Base-by-base conservation (phyloP, 1,140 invertebrate genomes). In the Trachymyrmex cornetzi region DNA sequence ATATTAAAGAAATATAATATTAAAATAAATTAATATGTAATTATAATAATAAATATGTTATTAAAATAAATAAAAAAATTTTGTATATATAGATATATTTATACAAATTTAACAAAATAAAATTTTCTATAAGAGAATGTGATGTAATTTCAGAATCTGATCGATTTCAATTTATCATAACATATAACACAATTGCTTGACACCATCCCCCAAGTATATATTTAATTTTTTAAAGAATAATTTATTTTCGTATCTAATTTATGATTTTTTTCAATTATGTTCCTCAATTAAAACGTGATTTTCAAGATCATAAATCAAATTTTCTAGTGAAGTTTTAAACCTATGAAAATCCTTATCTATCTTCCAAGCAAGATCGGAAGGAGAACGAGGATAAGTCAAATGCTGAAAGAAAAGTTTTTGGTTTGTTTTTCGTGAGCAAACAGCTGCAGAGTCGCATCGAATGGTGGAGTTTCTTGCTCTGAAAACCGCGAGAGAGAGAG, bases 401-500 rank as follows among this genome's bases (percentile, higher is more conserved):
- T 22, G 44, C n/a, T 79, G 59, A 59, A 59, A 50, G 61, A 69
- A 87, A 90, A 90, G 80, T 90, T 90, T 57, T 85, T 24, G 86
- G 90, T 92, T 91, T 92, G 87, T 91, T 92, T 93, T 92, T 90
- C 84, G 55, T 81, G 89, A 88, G 88, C 89, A 92, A 91, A 93
- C 88, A 88, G 77, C 85, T 69, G 66, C 64, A 34, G 61, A 87
- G 88, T 77, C 69, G 61, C 69, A 87, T 86, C 74, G 88, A 69
- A 72, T 79, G 75, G 64, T 57, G 64, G 38, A 86, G 38, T 86
- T 90, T 92, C 63, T 50, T 67, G 24, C 48, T 67, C 55, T 61
- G 22, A 64, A 66, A 48, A 27, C 61, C 27, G 44, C 63, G 44
- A 24, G 50, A 69, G 53, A 55, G 48, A 75, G 27, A 77, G 67